Conservation (phyloP, 2,888 invertebrate species). For the Smittia sp. region DNA sequence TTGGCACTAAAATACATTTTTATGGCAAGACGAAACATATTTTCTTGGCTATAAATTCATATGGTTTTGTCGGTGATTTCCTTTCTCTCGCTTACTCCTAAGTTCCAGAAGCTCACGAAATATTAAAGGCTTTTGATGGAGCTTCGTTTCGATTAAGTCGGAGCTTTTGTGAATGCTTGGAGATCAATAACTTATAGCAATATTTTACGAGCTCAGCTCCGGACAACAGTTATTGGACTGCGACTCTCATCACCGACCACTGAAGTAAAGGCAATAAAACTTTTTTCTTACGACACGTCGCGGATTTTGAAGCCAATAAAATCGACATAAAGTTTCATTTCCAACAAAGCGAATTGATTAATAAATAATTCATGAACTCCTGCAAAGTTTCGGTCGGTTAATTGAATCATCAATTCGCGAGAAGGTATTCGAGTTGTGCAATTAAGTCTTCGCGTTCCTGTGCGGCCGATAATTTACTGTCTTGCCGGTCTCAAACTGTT, state of each 20-base stretch:
- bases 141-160: too few species aligned
- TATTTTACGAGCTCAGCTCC: too few species aligned
- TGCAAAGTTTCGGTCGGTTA: neutral
- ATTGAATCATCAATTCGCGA: constrained; percentile 1
- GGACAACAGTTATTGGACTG: too few species aligned
- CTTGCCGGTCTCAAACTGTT: neutral
- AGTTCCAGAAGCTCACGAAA: neutral
- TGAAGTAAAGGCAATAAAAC: neutral
- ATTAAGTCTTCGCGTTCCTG: neutral
- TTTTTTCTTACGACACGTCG: neutral
- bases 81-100: neutral
- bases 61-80: neutral
- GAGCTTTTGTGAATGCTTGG: too few species aligned
- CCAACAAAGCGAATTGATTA: neutral
- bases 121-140: too few species aligned
- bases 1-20: neutral
- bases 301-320: neutral
- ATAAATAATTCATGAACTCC: constrained; percentile 5
- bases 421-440: neutral
- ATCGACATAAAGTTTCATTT: neutral
- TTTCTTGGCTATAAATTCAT: neutral
- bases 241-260: neutral
- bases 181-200: too few species aligned
- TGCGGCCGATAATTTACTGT: neutral
- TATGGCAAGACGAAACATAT: neutral